Percentiles rank a stretch among this genome's conserved stretches.
These are phyloP conservation scores for Gobionotothen gibberifrons DNA, from an alignment of 2,797 vertebrate genomes.

Conservation along the genomic window DNA sequence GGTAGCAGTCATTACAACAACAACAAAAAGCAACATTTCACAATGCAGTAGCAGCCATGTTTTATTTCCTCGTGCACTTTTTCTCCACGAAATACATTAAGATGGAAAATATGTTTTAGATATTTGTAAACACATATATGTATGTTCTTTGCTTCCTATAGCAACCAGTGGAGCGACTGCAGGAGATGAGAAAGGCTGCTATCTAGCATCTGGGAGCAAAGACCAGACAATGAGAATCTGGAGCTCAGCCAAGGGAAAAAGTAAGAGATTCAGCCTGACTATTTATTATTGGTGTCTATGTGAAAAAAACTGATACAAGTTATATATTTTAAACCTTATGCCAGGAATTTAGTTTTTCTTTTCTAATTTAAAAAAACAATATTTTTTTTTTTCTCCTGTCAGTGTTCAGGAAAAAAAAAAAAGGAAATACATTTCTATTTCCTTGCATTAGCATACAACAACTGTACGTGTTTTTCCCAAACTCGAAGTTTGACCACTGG, in stretches of 20 bases:
- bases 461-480: not conserved
- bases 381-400: too few relatives aligned
- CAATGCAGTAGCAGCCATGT: not conserved
- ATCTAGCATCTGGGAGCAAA: conserved; percentile 94
- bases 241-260: conserved; percentile 91
- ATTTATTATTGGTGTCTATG: too few relatives aligned
- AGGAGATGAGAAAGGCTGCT: conserved; percentile 82
- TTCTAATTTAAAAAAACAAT: too few relatives aligned
- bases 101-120: too few relatives aligned
- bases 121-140: not conserved
- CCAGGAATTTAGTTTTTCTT: too few relatives aligned
- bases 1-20: conserved; percentile 73
- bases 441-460: not conserved
- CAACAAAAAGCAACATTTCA: not conserved
- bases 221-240: conserved; percentile 96
- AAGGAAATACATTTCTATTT: too few relatives aligned
- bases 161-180: conserved; percentile 70
- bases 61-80: not conserved
- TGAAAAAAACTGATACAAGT: not conserved
- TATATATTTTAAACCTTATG: too few relatives aligned
- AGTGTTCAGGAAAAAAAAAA: too few relatives aligned
- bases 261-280: conserved; percentile 70
- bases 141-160: conserved; percentile 15
- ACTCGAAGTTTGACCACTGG: not conserved
- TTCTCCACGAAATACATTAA: not conserved